These are phyloP conservation scores for Percopsis transmontana DNA, from an alignment of 2,113 vertebrate genomes.

Conservation along the genomic window DNA sequence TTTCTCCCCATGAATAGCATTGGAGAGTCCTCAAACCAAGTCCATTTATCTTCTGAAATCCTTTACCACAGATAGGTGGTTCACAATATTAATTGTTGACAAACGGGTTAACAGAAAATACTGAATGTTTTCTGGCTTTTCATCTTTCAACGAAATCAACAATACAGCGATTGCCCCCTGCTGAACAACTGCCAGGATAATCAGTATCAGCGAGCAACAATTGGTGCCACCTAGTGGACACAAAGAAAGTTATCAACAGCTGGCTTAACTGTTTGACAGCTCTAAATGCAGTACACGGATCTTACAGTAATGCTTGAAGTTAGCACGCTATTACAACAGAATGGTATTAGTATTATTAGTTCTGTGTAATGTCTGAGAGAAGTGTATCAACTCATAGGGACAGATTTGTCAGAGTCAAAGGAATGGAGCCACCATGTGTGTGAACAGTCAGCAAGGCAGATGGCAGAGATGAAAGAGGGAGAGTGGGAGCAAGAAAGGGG, in stretches of 20 bases:
- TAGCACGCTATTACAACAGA: no score
- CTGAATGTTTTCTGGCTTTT: background rate
- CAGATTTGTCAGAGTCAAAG: no score
- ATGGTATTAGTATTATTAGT: no score
- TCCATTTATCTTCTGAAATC: no score
- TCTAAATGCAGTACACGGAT: no score
- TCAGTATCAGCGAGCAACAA: background rate
- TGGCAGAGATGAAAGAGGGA: background rate
- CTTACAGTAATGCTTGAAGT: no score
- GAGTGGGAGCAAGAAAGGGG: no score
- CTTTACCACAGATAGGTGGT: background rate
- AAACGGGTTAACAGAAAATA: background rate
- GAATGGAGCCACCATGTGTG: background rate
- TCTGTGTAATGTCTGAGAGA: no score
- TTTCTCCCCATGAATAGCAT: no score
- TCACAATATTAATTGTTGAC: background rate
- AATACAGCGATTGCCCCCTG: constrained; percentile 20
- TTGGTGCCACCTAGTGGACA: constrained; percentile 48
- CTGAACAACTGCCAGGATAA: constrained; percentile 25
- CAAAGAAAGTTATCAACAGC: background rate
- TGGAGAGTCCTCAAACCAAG: no score
- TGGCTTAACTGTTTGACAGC: no score
- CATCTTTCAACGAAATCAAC: background rate
- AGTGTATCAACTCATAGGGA: no score
- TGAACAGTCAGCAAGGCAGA: background rate